These are phyloP conservation scores for Toxotes jaculatrix DNA, from an alignment of 2,113 vertebrate species.

Conservation along the genomic window DNA sequence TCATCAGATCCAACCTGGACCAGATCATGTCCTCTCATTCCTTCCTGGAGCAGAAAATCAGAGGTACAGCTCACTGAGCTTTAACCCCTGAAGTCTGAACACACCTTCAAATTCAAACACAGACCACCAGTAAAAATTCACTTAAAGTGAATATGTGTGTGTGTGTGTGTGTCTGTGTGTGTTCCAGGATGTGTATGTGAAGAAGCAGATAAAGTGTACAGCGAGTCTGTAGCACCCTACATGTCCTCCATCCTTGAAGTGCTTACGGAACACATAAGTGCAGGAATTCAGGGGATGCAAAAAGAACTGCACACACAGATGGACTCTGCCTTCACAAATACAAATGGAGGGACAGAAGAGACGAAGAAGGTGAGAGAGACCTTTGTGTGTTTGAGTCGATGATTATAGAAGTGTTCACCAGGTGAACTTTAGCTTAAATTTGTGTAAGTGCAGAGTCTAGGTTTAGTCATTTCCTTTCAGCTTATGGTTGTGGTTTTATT, in stretches of 20 bases:
- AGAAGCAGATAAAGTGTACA: constrained; percentile 84
- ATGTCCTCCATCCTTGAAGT: constrained; percentile 91
- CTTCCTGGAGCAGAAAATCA: constrained; percentile 91
- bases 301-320: constrained; percentile 87
- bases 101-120: neutral
- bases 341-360: constrained; percentile 74
- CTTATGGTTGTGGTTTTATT: neutral
- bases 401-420: no score
- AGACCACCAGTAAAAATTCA: neutral
- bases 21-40: constrained; percentile 90
- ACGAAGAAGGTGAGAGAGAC: constrained; percentile 84
- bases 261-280: constrained; percentile 89
- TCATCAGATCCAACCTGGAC: constrained; percentile 92
- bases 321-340: constrained; percentile 83
- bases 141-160: neutral
- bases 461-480: neutral
- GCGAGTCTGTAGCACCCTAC: constrained; percentile 88
- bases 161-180: constrained; percentile 23
- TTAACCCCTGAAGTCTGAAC: neutral
- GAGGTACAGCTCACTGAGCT: constrained; percentile 79
- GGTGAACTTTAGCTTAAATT: neutral
- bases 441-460: neutral
- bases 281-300: constrained; percentile 87
- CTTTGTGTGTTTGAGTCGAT: neutral
- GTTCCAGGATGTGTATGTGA: constrained; percentile 84